These are phyloP conservation scores for Phaedon cochleariae DNA, from an alignment of 2,888 invertebrate species.

Conservation along the genomic window DNA sequence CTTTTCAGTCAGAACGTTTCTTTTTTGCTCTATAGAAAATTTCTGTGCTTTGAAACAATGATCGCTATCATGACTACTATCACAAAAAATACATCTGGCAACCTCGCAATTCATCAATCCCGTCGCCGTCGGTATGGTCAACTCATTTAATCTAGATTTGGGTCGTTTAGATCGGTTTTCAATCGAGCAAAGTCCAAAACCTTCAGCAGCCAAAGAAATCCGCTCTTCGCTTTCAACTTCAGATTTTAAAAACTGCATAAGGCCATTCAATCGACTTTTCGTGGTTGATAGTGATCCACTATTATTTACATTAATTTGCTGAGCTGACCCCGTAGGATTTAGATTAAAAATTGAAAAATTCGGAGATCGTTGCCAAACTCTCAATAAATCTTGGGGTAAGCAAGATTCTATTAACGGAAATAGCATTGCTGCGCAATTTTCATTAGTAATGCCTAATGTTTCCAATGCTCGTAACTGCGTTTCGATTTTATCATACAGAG, in stretches of 20 bases:
- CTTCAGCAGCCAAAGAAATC: constrained; percentile 34
- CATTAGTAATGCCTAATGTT: constrained; percentile 41
- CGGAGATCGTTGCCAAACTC: constrained; percentile 42
- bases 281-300: neutral
- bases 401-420: constrained; percentile 50
- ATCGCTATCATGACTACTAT: constrained; percentile 31
- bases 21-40: constrained; percentile 6
- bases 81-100: constrained; percentile 34
- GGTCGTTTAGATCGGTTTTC: too few species aligned
- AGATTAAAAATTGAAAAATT: neutral
- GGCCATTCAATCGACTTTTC: constrained; percentile 16
- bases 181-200: constrained; percentile 21
- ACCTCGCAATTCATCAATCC: constrained; percentile 31
- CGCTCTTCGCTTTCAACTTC: constrained; percentile 46
- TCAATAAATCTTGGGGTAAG: constrained; percentile 43
- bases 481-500: constrained; percentile 46
- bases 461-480: constrained; percentile 46
- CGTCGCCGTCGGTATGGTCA: constrained; percentile 24
- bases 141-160: neutral
- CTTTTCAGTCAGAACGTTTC: constrained; percentile 11
- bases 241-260: constrained; percentile 39
- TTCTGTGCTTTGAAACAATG: constrained; percentile 34
- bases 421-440: constrained; percentile 45
- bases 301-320: too few species aligned
- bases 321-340: neutral